These are phyloP conservation scores for Folsomia manolachei DNA, from an alignment of 2,888 invertebrate genomes.

Conservation along the genomic window DNA sequence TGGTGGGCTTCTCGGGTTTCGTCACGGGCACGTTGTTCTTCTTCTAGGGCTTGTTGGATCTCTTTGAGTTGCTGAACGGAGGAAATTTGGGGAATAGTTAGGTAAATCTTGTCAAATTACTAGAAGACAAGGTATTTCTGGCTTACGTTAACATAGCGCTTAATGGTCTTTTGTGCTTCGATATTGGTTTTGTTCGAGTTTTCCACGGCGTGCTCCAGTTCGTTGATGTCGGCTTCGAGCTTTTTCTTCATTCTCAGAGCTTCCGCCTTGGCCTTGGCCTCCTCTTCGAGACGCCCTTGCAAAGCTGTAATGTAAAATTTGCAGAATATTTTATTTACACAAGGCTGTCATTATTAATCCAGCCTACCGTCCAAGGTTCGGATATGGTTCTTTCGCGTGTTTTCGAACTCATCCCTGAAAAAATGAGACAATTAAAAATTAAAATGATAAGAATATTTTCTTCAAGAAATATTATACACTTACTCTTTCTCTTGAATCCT, in stretches of 20 bases:
- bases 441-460: too few relatives aligned
- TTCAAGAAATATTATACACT: too few relatives aligned
- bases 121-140: background rate
- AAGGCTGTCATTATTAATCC: too few relatives aligned
- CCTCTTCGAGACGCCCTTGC: conserved; percentile 99
- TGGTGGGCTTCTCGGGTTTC: conserved; percentile 89
- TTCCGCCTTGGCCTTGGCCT: conserved; percentile 98
- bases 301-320: too few relatives aligned
- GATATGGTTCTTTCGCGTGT: conserved; percentile 99
- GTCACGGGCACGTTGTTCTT: conserved; percentile 96
- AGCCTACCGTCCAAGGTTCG: conserved; percentile 97
- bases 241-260: conserved; percentile 99
- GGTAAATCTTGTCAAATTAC: background rate
- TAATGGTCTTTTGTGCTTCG: conserved; percentile 60
- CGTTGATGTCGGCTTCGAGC: conserved; percentile 99
- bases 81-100: background rate
- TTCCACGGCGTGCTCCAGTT: conserved; percentile 97
- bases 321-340: too few relatives aligned
- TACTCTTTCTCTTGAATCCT: conserved; percentile 78
- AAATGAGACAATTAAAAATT: too few relatives aligned
- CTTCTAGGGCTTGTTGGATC: conserved; percentile 90
- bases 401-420: conserved; percentile 96
- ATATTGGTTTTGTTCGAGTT: conserved; percentile 79
- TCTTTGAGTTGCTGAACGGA: conserved; percentile 96
- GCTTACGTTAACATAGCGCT: conserved; percentile 53